phyloP scores from a whole-genome alignment of 2,113 vertebrate species.

The Gobio gobio region DNA sequence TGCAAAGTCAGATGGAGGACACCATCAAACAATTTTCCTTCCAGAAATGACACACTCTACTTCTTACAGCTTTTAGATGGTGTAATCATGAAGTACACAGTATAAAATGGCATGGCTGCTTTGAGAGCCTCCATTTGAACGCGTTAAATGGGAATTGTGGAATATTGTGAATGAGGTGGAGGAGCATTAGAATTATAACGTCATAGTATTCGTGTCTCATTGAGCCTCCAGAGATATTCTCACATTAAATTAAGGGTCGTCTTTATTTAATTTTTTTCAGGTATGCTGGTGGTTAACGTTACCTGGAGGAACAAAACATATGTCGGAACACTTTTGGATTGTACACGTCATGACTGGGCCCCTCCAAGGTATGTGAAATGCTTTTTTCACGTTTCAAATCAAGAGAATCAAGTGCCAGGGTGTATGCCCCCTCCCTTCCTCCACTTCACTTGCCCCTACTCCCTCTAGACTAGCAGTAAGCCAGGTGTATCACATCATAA shows the following conservation, averaged over 20 bases:
- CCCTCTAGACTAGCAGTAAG: constrained; percentile 53
- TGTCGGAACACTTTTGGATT: constrained; percentile 94
- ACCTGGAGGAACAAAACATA: constrained; percentile 99
- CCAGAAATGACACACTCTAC: constrained; percentile 59
- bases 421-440: constrained; percentile 32
- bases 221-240: constrained; percentile 10
- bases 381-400: neutral
- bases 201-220: constrained; percentile 25
- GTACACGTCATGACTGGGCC: constrained; percentile 97
- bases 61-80: constrained; percentile 53
- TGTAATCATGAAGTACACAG: constrained; percentile 58
- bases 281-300: constrained; percentile 98
- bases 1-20: constrained; percentile 67
- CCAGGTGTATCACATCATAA: constrained; percentile 64
- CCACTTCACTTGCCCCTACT: constrained; percentile 42
- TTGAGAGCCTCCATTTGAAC: constrained; percentile 62
- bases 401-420: neutral
- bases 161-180: constrained; percentile 46
- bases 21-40: constrained; percentile 60
- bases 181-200: constrained; percentile 33
- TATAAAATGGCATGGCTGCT: constrained; percentile 63
- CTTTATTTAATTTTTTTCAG: constrained; percentile 71
- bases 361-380: constrained; percentile 86
- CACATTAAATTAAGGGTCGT: constrained; percentile 9
- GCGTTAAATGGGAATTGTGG: constrained; percentile 51